Percentiles rank a stretch among this genome's conserved stretches.
Conservation (phyloP, 2,888 invertebrate genomes). For the Empis stercorea region DNA sequence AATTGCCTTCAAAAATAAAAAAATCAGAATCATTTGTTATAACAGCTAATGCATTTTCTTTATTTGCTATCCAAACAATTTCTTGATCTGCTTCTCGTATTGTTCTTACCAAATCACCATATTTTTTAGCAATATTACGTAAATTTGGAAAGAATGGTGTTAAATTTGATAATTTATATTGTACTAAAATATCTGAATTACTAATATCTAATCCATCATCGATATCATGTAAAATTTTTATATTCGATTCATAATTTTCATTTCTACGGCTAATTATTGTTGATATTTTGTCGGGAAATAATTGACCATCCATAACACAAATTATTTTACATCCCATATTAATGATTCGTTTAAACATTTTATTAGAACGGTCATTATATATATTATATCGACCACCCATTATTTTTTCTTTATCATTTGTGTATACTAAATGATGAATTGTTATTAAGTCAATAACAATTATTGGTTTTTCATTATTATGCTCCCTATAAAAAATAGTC, state of each 20-base stretch:
- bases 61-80: constrained; percentile 8
- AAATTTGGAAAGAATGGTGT: constrained; percentile 3
- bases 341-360: neutral
- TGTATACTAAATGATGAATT: neutral
- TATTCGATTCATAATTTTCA: neutral
- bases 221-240: neutral
- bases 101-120: neutral
- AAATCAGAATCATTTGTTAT: constrained; percentile 11
- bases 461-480: neutral
- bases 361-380: neutral
- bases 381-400: constrained; percentile 9
- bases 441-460: constrained; percentile 7
- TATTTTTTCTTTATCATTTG: constrained; percentile 4
- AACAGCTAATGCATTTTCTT: constrained; percentile 9
- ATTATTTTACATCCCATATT: constrained; percentile 4
- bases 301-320: constrained; percentile 7
- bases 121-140: neutral
- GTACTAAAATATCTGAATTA: neutral
- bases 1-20: constrained; percentile 10
- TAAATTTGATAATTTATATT: neutral
- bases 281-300: neutral
- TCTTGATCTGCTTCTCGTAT: constrained; percentile 10
- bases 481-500: neutral
- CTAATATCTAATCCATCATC: constrained; percentile 2
- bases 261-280: constrained; percentile 6